Evolutionary conservation across 2,797 vertebrate species (phyloP).

Genomic region (Staurois parvus): DNA sequence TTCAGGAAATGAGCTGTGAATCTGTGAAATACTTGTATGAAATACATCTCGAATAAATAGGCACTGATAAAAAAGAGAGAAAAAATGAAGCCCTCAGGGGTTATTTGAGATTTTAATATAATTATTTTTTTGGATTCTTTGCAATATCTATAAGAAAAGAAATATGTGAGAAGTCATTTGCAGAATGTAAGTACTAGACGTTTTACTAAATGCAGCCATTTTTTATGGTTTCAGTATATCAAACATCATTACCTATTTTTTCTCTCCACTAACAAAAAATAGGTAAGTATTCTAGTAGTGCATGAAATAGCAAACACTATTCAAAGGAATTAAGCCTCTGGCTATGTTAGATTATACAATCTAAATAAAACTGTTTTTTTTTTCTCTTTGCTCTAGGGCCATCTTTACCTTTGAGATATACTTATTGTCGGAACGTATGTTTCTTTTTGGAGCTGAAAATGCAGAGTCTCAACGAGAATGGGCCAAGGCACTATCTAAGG

Average conservation of each 20-base stretch:
- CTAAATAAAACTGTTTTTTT: constrained; percentile 64
- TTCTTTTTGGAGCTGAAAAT: constrained; percentile 88
- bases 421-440: constrained; percentile 85
- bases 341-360: constrained; percentile 57
- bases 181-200: background rate
- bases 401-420: constrained; percentile 93
- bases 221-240: constrained; percentile 49
- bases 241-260: constrained; percentile 27
- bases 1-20: constrained; percentile 59
- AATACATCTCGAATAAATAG: constrained; percentile 46
- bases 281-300: constrained; percentile 26
- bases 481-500: constrained; percentile 91
- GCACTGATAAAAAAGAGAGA: constrained; percentile 21
- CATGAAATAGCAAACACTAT: constrained; percentile 34
- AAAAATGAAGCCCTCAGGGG: constrained; percentile 11
- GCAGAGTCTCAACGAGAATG: constrained; percentile 87
- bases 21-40: constrained; percentile 44
- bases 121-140: constrained; percentile 15
- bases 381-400: constrained; percentile 75
- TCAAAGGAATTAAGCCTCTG: constrained; percentile 13
- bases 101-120: constrained; percentile 37
- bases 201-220: background rate
- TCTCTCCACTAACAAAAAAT: constrained; percentile 33
- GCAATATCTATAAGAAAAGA: constrained; percentile 7
- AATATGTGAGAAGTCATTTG: constrained; percentile 18